Base-by-base conservation (phyloP, 2,888 invertebrate genomes). In the Clivina fossor region DNA sequence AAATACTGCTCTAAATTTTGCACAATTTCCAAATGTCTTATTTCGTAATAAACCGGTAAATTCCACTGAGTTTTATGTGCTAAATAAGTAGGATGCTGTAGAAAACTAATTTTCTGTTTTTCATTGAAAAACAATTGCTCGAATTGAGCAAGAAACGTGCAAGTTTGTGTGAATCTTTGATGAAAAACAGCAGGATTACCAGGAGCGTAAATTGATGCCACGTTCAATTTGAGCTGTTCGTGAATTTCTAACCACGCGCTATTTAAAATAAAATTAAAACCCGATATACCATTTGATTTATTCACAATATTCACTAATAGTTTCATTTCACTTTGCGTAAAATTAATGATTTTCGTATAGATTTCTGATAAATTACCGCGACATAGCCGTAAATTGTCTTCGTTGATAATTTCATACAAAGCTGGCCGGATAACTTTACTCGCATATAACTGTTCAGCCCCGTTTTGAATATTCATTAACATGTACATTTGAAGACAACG, bases 401-500 rank as follows among this genome's bases (percentile, higher is more conserved):
- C 44, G 35, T 53, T 53, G 5, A 53, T 53, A 33, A 53, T 53
- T 26, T 53, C 37, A 18, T 35, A 24, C 4, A 53, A 16, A 24
- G 37, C 18, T 26, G 53, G 53, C n/a, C 37, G 38, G 3, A 53
- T 35, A 26, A 53, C 19, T 44, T 53, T 44, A 19, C 32, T 33
- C 3, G 53, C 22, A 22, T 53, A 53, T 4, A 44, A 16, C 8
- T 44, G 15, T 37, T 53, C 53, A 5, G 53, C 53, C 7, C 11
- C 26, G 13, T 16, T 16, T 35, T 53, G 53, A 20, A 32, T 44
- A 24, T 44, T 53, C 19, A 53, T 44, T 26, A 53, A 19, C 53
- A 53, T 53, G n/a, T 53, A 53, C 53, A 53, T 53, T 53, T 53
- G 43, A 19, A 53, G 37, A 53, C 44, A 53, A 16, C 53, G 44